Evolutionary conservation across 2,797 vertebrate species (phyloP).

Genomic region (Sparus aurata): DNA sequence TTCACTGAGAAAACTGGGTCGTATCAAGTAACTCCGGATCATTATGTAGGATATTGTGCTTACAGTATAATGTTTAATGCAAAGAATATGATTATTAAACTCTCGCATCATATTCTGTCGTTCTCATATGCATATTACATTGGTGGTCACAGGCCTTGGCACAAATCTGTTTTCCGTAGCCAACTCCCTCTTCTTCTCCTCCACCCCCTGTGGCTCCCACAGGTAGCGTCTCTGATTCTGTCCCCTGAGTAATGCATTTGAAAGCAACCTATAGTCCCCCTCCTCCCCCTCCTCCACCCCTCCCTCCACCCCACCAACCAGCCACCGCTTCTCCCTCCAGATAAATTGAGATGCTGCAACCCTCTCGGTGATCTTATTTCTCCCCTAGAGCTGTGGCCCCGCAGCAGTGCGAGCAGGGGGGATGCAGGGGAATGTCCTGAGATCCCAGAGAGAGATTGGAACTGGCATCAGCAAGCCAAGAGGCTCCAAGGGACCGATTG

Average conservation of each 20-base stretch:
- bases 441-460: constrained; percentile 83
- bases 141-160: constrained; percentile 3
- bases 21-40: neutral
- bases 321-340: constrained; percentile 50
- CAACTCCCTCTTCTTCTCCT: constrained; percentile 5
- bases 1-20: too few relatives aligned
- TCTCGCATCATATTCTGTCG: constrained; percentile 1
- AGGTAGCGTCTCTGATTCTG: constrained; percentile 63
- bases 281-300: too few relatives aligned
- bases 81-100: constrained; percentile 26
- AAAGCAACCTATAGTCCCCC: constrained; percentile 57
- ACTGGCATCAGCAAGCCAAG: constrained; percentile 79
- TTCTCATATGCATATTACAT: constrained; percentile 27
- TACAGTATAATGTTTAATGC: constrained; percentile 3
- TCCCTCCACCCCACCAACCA: neutral
- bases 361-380: constrained; percentile 72
- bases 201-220: constrained; percentile 32
- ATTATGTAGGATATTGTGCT: constrained; percentile 5
- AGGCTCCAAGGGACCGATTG: constrained; percentile 77
- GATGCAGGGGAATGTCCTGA: constrained; percentile 66
- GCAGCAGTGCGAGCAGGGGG: constrained; percentile 44
- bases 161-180: constrained; percentile 37
- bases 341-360: constrained; percentile 77
- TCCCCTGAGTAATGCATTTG: constrained; percentile 74
- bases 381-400: constrained; percentile 61